Conservation (phyloP, 1,140 invertebrate species). For the Phymorhynchus buccinoides region DNA sequence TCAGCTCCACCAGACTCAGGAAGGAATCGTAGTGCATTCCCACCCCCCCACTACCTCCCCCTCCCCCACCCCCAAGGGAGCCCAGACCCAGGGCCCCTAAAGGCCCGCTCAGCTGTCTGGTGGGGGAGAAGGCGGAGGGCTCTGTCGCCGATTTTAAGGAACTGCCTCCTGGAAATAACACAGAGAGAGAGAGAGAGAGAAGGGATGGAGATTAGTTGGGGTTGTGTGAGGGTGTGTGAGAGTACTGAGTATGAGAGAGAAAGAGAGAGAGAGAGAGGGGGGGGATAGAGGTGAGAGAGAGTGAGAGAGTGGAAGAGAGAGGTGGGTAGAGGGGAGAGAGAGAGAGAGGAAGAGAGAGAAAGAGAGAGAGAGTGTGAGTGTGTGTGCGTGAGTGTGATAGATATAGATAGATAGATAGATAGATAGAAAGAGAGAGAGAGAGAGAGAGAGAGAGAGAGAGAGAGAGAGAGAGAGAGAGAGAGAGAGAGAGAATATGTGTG, state of each 20-base stretch:
- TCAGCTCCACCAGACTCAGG: constrained; percentile 51
- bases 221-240: background rate
- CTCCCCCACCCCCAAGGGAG: background rate
- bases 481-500: background rate
- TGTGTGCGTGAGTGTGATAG: background rate
- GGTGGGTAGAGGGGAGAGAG: too few relatives aligned
- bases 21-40: constrained; percentile 45
- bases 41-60: background rate
- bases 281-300: constrained; percentile 10
- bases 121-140: too few relatives aligned
- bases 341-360: background rate
- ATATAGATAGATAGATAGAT: background rate
- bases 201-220: background rate
- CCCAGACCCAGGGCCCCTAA: constrained; percentile 53
- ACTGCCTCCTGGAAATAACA: constrained; percentile 57
- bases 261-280: background rate
- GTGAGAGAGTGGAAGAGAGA: too few relatives aligned
- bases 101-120: constrained; percentile 42
- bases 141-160: constrained; percentile 44
- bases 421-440: constrained; percentile 9
- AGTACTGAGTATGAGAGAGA: background rate
- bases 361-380: background rate
- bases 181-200: background rate
- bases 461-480: background rate
- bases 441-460: constrained; percentile 17